These are phyloP conservation scores for Campylomormyrus numenius DNA, from an alignment of 2,113 vertebrate genomes.

Conservation along the genomic window DNA sequence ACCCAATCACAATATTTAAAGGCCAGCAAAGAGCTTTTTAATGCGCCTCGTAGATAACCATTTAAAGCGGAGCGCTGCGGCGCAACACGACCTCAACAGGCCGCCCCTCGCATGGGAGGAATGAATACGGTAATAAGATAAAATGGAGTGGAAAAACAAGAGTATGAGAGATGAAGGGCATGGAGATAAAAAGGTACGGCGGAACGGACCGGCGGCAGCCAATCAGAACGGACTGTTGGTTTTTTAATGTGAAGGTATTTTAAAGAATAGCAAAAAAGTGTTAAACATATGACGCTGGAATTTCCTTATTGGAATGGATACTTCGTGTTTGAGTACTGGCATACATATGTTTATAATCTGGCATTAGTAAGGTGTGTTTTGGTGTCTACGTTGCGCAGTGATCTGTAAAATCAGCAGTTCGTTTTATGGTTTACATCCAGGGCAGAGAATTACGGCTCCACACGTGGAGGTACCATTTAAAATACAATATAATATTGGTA, in stretches of 20 bases:
- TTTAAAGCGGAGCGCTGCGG: slow-evolving; percentile 67
- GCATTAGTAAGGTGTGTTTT: neutral
- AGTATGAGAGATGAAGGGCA: slow-evolving; percentile 7
- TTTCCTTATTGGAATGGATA: neutral
- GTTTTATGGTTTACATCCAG: neutral
- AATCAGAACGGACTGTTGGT: neutral
- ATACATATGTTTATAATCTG: neutral
- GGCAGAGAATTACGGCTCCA: neutral
- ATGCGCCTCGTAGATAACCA: slow-evolving; percentile 71
- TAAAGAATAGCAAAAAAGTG: neutral
- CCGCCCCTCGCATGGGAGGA: slow-evolving; percentile 70
- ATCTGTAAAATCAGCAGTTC: neutral
- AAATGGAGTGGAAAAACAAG: slow-evolving; percentile 42
- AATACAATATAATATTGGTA: neutral
- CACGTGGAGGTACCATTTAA: neutral
- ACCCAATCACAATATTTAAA: slow-evolving; percentile 87
- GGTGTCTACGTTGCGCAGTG: neutral
- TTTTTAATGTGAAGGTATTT: neutral
- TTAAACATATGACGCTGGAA: neutral
- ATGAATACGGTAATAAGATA: slow-evolving; percentile 67
- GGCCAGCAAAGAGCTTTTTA: slow-evolving; percentile 77
- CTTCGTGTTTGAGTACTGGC: neutral
- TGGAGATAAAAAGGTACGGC: slow-evolving; percentile 53
- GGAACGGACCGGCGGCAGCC: neutral
- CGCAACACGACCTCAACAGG: slow-evolving; percentile 65